phyloP scores from a whole-genome alignment of 2,888 invertebrate genomes.

The Apotomis turbidana region DNA sequence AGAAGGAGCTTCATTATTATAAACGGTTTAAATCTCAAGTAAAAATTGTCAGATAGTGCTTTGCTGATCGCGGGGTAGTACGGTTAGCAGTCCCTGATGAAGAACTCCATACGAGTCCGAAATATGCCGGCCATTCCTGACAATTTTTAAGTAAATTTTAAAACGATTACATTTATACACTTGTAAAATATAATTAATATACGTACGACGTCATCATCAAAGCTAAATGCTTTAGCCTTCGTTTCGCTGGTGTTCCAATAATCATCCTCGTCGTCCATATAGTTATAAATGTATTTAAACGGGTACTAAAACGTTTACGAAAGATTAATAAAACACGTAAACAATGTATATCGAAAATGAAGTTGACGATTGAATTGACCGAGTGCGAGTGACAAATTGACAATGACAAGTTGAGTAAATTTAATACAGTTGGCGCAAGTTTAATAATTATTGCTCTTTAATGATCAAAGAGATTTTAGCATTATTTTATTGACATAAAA shows the following conservation, averaged over 20 bases:
- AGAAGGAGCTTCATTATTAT: too few species aligned
- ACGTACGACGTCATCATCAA: constrained; percentile 90
- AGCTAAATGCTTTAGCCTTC: constrained; percentile 88
- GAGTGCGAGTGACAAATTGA: too few species aligned
- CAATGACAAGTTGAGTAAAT: not conserved
- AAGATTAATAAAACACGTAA: constrained; percentile 2
- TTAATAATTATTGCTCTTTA: not conserved
- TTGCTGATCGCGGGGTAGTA: too few species aligned
- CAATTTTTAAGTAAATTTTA: too few species aligned
- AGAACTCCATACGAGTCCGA: too few species aligned
- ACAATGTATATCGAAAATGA: not conserved
- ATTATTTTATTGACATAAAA: accelerated
- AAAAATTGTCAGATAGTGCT: too few species aligned
- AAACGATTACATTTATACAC: too few species aligned
- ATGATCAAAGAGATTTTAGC: not conserved
- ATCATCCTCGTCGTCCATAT: constrained; percentile 85
- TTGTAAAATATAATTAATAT: not conserved
- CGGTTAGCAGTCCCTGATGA: too few species aligned
- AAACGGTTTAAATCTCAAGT: too few species aligned
- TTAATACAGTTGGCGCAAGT: not conserved
- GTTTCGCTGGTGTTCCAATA: constrained; percentile 92
- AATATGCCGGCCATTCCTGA: too few species aligned
- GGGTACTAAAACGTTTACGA: not conserved
- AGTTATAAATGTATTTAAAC: not conserved
- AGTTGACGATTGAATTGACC: not conserved